Conservation (phyloP, 2,888 invertebrate species). For the Brachyptera putata region DNA sequence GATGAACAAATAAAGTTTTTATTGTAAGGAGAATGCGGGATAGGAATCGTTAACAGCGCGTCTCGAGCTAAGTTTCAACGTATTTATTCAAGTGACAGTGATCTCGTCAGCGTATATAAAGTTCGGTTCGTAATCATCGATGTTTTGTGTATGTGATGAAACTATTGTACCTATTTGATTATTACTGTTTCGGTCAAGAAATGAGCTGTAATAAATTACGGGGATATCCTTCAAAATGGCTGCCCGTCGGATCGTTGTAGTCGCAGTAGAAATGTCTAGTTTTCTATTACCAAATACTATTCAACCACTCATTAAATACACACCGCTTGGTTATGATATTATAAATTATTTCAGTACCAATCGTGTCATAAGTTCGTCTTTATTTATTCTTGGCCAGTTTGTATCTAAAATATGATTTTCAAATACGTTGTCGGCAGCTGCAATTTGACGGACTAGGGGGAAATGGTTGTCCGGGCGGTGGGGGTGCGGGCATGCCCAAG, state of each 20-base stretch:
- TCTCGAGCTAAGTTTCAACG: constrained; percentile 9
- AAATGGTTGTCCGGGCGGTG: constrained; percentile 22
- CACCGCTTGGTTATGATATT: constrained; percentile 23
- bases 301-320: constrained; percentile 4
- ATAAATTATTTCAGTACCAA: constrained; percentile 3
- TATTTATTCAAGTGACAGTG: constrained; percentile 14
- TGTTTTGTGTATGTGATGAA: not conserved
- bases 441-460: constrained; percentile 12
- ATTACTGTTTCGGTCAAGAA: not conserved
- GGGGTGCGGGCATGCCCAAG: constrained; percentile 28
- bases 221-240: constrained; percentile 41
- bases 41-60: too few relatives aligned
- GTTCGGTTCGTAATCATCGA: not conserved
- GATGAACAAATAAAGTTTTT: too few relatives aligned
- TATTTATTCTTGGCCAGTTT: not conserved
- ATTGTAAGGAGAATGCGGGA: too few relatives aligned
- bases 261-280: constrained; percentile 11
- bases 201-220: constrained; percentile 23
- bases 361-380: not conserved
- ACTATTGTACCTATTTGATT: not conserved
- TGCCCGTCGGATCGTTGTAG: constrained; percentile 39
- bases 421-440: constrained; percentile 24
- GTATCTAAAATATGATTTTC: constrained; percentile 18
- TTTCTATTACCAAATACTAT: constrained; percentile 22
- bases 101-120: constrained; percentile 13